These are phyloP conservation scores for Coelopa pilipes DNA, from an alignment of 2,888 invertebrate genomes.

Conservation along the genomic window DNA sequence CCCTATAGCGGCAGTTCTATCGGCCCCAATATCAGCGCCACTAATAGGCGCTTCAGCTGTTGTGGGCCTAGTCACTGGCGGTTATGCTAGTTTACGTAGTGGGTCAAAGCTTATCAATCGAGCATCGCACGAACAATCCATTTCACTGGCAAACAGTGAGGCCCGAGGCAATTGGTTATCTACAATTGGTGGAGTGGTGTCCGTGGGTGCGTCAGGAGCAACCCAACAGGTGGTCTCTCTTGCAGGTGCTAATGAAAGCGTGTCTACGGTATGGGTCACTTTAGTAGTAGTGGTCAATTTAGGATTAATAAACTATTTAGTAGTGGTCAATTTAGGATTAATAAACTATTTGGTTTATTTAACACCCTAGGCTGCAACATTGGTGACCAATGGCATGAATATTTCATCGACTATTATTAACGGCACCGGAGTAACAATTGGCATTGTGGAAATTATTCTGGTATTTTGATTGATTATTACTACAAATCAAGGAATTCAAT, in stretches of 20 bases:
- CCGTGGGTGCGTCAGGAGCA: slow-evolving; percentile 56
- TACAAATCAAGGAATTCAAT: slow-evolving; percentile 7
- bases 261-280: slow-evolving; percentile 52
- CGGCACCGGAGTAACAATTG: slow-evolving; percentile 57
- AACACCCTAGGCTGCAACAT: slow-evolving; percentile 48
- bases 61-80: not conserved
- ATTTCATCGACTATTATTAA: slow-evolving; percentile 59
- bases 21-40: not conserved
- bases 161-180: slow-evolving; percentile 59
- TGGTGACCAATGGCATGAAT: slow-evolving; percentile 60
- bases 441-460: slow-evolving; percentile 57
- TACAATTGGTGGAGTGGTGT: slow-evolving; percentile 51
- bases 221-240: slow-evolving; percentile 51
- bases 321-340: not conserved
- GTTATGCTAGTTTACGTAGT: not conserved
- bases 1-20: not conserved
- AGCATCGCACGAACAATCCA: slow-evolving; percentile 58
- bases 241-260: slow-evolving; percentile 53
- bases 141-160: slow-evolving; percentile 51
- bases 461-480: slow-evolving; percentile 46
- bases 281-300: not conserved
- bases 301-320: slow-evolving; percentile 32
- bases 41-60: not conserved
- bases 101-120: slow-evolving; percentile 52
- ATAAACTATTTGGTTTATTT: not conserved